Percentiles rank a stretch among this genome's conserved stretches.
Conservation (phyloP, 2,797 vertebrate genomes). For the Valencia hispanica region DNA sequence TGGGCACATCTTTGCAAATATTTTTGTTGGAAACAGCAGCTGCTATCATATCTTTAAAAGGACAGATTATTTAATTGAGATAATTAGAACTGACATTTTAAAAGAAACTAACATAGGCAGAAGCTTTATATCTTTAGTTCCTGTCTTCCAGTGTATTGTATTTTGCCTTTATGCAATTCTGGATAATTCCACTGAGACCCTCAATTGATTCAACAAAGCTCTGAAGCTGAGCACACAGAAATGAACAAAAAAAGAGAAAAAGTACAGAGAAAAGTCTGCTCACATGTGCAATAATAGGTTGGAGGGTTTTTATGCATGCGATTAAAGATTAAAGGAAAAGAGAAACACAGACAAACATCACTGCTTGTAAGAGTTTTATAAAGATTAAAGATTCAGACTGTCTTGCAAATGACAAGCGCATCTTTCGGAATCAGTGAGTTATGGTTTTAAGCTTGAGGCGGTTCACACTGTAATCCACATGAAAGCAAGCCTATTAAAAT, state of each 20-base stretch:
- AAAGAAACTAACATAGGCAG: conserved; percentile 14
- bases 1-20: not conserved
- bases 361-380: conserved; percentile 15
- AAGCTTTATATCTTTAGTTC: conserved; percentile 42
- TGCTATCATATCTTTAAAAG: not conserved
- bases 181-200: conserved; percentile 45
- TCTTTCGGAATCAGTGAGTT: conserved; percentile 54
- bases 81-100: conserved; percentile 9
- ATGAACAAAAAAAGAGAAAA: conserved; percentile 23
- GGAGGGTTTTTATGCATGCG: conserved; percentile 24
- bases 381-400: conserved; percentile 14
- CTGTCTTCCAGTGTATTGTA: conserved; percentile 43
- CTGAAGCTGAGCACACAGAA: conserved; percentile 30
- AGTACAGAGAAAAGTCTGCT: conserved; percentile 10
- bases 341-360: conserved; percentile 2
- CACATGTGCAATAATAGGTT: conserved; percentile 15
- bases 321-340: conserved; percentile 47
- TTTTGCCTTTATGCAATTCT: conserved; percentile 32
- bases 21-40: not conserved
- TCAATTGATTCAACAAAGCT: conserved; percentile 42
- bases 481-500: conserved; percentile 72
- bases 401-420: conserved; percentile 49
- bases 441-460: conserved; percentile 58
- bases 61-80: not conserved
- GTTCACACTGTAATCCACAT: conserved; percentile 68